Conservation (phyloP, 1,140 invertebrate species). For the Diachasmimorpha longicaudata region DNA sequence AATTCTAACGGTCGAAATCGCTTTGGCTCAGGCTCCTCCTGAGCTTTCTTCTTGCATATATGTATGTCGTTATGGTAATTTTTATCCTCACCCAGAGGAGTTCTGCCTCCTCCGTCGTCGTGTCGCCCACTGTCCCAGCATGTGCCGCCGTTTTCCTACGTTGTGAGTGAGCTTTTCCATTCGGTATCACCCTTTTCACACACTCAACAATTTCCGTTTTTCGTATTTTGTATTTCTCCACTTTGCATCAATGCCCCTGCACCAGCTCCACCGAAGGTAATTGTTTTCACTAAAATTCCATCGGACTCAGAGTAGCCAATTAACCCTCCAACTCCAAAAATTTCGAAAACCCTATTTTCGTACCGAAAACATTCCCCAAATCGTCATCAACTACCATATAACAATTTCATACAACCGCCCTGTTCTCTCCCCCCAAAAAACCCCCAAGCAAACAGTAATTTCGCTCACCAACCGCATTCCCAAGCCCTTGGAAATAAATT, state of each 20-base stretch:
- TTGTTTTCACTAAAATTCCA: too few species aligned
- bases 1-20: slow-evolving; percentile 33
- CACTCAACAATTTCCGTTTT: slow-evolving; percentile 8
- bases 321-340: too few species aligned
- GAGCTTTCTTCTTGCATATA: slow-evolving; percentile 43
- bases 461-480: neutral
- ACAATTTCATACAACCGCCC: too few species aligned
- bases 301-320: too few species aligned
- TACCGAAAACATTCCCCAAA: too few species aligned
- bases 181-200: neutral
- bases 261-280: too few species aligned
- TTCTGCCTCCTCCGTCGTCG: neutral
- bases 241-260: too few species aligned
- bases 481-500: neutral
- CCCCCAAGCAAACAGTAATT: neutral
- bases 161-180: slow-evolving; percentile 2
- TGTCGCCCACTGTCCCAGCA: neutral
- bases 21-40: neutral
- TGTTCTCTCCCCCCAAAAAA: neutral
- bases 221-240: neutral
- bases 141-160: neutral
- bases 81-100: slow-evolving; percentile 12
- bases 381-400: too few species aligned
- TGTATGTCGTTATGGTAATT: slow-evolving; percentile 48
- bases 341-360: too few species aligned